These are phyloP conservation scores for Burhinus bistriatus DNA, from an alignment of 2,113 vertebrate genomes.

Conservation along the genomic window DNA sequence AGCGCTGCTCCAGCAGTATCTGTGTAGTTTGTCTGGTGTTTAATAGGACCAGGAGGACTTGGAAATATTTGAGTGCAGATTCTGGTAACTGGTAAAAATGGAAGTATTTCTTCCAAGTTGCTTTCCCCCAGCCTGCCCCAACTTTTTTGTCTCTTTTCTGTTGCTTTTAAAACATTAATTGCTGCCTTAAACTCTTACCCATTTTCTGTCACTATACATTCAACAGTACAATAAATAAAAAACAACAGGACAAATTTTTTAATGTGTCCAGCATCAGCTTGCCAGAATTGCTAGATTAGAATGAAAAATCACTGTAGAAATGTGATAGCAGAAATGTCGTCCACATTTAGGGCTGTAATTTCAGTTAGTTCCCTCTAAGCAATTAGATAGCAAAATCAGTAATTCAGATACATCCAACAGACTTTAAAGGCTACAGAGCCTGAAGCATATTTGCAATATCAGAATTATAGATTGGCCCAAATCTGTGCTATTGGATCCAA, in stretches of 20 bases:
- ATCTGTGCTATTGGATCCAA: not conserved
- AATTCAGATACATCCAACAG: not conserved
- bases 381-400: slow-evolving; percentile 15
- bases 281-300: not conserved
- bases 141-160: not conserved
- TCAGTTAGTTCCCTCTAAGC: not conserved
- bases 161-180: not conserved
- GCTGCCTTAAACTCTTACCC: not conserved
- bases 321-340: not conserved
- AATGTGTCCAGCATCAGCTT: not conserved
- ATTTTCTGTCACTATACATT: not conserved
- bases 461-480: not conserved
- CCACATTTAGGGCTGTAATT: not conserved
- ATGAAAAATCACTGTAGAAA: slow-evolving; percentile 2
- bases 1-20: not conserved
- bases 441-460: not conserved
- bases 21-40: not conserved
- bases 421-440: not conserved
- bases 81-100: not conserved
- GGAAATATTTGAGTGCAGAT: not conserved
- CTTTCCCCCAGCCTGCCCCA: not conserved
- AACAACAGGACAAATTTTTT: not conserved
- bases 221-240: not conserved
- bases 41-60: not conserved
- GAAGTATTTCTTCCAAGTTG: not conserved